Conservation (phyloP, 2,888 invertebrate genomes). For the Ophraella communa region DNA sequence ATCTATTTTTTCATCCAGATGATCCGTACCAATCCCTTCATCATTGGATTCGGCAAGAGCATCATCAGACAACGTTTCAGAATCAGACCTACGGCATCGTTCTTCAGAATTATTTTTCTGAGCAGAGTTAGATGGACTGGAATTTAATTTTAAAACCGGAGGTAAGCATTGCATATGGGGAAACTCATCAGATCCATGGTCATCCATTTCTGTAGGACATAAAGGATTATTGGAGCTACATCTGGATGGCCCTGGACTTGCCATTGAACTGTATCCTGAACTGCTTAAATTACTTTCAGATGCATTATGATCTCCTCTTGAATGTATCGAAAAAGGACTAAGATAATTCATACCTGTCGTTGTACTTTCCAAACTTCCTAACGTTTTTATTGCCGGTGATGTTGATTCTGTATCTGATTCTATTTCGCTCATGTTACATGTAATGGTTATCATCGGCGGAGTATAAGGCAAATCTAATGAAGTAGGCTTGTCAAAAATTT, state of each 20-base stretch:
- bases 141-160: conserved; percentile 68
- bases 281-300: conserved; percentile 85
- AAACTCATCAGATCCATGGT: conserved; percentile 64
- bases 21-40: conserved; percentile 80
- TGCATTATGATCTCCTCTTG: conserved; percentile 75
- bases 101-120: conserved; percentile 59
- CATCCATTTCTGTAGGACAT: conserved; percentile 78
- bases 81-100: conserved; percentile 72
- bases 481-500: conserved; percentile 69
- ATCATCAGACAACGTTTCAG: conserved; percentile 77
- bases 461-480: conserved; percentile 68
- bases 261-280: conserved; percentile 86
- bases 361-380: conserved; percentile 58
- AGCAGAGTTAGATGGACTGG: conserved; percentile 34
- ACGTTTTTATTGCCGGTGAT: conserved; percentile 65
- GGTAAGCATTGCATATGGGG: conserved; percentile 63
- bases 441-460: conserved; percentile 76
- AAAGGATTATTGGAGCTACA: conserved; percentile 83
- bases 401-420: conserved; percentile 76
- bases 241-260: conserved; percentile 81
- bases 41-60: conserved; percentile 75
- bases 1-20: conserved; percentile 72
- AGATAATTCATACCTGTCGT: conserved; percentile 72
- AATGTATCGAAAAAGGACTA: conserved; percentile 79
- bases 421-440: conserved; percentile 75